Evolutionary conservation across 2,113 vertebrate species (phyloP).

Genomic region (Saccopteryx bilineata): DNA sequence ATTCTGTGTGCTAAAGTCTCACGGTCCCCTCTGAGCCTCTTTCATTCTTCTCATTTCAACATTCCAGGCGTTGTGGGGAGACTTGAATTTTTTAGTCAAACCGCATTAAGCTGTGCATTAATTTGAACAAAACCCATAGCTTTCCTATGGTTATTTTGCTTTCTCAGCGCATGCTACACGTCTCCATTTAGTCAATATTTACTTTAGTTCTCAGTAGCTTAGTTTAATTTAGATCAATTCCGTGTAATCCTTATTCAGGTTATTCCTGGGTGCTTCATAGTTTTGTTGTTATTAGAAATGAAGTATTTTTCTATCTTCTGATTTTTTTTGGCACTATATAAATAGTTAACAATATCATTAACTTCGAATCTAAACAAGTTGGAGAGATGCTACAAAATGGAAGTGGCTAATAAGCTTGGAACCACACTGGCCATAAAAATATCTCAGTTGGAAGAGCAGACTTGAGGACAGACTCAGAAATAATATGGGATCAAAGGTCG

Average conservation of each 20-base stretch:
- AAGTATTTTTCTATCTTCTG: neutral
- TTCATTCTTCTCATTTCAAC: neutral
- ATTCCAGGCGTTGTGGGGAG: neutral
- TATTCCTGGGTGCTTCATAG: neutral
- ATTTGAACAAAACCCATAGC: neutral
- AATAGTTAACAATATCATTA: no score
- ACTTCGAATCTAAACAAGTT: no score
- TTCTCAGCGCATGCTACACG: neutral
- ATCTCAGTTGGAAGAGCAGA: neutral
- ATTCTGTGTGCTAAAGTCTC: neutral
- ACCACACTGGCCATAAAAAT: no score
- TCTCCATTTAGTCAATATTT: neutral
- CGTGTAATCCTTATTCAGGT: neutral
- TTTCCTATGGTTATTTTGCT: conserved; percentile 12
- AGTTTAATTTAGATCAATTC: neutral
- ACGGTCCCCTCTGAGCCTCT: neutral
- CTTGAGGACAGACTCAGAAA: neutral
- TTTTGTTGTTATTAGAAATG: neutral
- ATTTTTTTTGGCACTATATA: neutral
- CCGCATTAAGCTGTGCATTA: neutral
- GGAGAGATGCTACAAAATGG: no score
- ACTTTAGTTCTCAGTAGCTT: neutral
- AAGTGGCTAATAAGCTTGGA: no score
- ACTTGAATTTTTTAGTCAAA: conserved; percentile 1
- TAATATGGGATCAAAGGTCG: neutral